These are phyloP conservation scores for Pilophorus perplexus DNA, from an alignment of 2,888 invertebrate species.

Conservation along the genomic window DNA sequence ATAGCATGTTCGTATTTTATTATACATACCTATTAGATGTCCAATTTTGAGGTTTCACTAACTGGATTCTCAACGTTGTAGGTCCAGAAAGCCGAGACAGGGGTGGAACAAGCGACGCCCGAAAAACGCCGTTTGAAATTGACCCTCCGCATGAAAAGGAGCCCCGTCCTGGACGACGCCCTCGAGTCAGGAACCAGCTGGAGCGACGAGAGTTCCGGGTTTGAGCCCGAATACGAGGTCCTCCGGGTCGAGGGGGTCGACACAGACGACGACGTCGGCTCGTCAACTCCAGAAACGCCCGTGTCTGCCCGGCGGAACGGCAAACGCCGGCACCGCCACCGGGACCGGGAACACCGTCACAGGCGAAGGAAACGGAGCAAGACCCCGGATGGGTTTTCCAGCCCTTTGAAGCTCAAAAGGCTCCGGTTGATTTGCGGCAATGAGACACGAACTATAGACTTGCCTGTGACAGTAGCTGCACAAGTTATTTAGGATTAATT, in stretches of 20 bases:
- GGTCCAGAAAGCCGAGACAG: slow-evolving; percentile 26
- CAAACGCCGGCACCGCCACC: slow-evolving; percentile 20
- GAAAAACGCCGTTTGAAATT: slow-evolving; percentile 52
- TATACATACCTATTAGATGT: too few relatives aligned
- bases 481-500: slow-evolving; percentile 40
- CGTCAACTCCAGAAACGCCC: slow-evolving; percentile 41
- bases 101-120: slow-evolving; percentile 32
- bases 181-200: slow-evolving; percentile 72
- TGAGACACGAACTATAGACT: slow-evolving; percentile 83
- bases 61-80: too few relatives aligned
- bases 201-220: slow-evolving; percentile 59
- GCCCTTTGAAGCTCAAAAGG: slow-evolving; percentile 68
- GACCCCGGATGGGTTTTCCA: slow-evolving; percentile 4
- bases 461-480: slow-evolving; percentile 57
- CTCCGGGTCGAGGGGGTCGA: slow-evolving; percentile 69
- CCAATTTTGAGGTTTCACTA: too few relatives aligned
- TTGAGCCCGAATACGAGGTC: slow-evolving; percentile 79
- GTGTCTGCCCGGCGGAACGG: slow-evolving; percentile 5
- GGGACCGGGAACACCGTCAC: slow-evolving; percentile 55
- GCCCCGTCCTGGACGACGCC: slow-evolving; percentile 79
- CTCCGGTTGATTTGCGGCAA: slow-evolving; percentile 83
- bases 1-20: too few relatives aligned
- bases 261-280: slow-evolving; percentile 51
- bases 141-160: slow-evolving; percentile 81
- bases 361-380: slow-evolving; percentile 60